Evolutionary conservation across 2,113 vertebrate species (phyloP).

Genomic region (Uropsilus gracilis): DNA sequence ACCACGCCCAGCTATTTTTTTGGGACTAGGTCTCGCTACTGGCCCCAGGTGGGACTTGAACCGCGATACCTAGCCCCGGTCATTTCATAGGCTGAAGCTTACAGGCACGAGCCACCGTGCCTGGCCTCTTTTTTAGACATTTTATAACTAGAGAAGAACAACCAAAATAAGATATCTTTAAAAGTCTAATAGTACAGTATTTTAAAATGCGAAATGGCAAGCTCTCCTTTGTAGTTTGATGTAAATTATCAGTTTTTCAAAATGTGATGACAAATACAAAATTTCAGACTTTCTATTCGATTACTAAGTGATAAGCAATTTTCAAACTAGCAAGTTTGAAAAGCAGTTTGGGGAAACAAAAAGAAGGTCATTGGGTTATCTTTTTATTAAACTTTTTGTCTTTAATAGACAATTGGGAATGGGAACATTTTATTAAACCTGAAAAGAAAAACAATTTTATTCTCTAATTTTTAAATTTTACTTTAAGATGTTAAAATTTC

Average conservation of each 20-base stretch:
- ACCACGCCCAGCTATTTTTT: no score
- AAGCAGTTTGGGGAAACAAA: neutral
- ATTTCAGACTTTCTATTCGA: neutral
- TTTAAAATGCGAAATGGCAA: neutral
- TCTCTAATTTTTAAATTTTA: slow-evolving; percentile 34
- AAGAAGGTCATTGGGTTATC: neutral
- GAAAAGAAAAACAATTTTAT: slow-evolving; percentile 51
- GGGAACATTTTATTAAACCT: slow-evolving; percentile 59
- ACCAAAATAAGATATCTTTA: neutral
- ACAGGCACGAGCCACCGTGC: no score
- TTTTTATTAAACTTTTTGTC: slow-evolving; percentile 3
- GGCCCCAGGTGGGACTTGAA: no score
- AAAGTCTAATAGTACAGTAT: neutral
- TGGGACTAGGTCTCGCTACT: no score
- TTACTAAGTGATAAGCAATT: neutral
- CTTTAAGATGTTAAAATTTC: slow-evolving; percentile 15
- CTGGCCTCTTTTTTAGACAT: no score
- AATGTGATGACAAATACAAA: neutral
- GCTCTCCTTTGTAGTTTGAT: neutral
- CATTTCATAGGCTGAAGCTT: no score
- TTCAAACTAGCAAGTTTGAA: neutral
- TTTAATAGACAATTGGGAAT: slow-evolving; percentile 64
- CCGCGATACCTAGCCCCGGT: no score
- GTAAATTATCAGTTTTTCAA: neutral
- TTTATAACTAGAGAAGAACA: slow-evolving; percentile 26